Base-by-base conservation (phyloP, 2,113 vertebrate species). In the Heterotilapia buettikoferi region DNA sequence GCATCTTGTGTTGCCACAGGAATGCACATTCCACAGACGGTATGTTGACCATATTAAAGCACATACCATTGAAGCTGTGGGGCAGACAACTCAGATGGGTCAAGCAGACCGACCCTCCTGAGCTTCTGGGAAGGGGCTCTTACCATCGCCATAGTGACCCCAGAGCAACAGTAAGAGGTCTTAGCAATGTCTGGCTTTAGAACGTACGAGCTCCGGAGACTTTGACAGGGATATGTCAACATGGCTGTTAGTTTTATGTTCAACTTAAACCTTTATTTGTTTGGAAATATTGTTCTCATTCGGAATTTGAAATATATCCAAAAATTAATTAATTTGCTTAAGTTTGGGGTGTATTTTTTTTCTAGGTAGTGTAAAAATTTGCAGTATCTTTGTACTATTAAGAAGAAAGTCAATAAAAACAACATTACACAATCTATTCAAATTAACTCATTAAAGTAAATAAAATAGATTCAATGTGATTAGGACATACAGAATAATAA, bases 151-250 rank as follows among this genome's bases (percentile, higher is more conserved):
- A 47, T 90, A 91, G 95, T 81, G 87, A 96, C 95, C 88, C 79
- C 93, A 66, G 91, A 68, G 93, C 93, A 94, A 96, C 95, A 92
- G 92, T 92, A 92, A 96, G 92, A 94, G 92, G 89, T 92, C 92
- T 87, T 86, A 95, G 93, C 91, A 96, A 96, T 97, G 96, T 94
- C 86, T 90, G 90, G 83, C 91, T 94, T 92, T 53, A 84, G 92
- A 94, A 96, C 92, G 90, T 94, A 82, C 87, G 53, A 84, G 56
- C 66, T 90, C 80, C 43, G 26, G 68, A 80, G 83, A 85, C 53
- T 85, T 88, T 88, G 86, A 93, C 80, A 80, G 59, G 84, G 78
- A 86, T 53, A 84, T 91, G 79, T 89, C 84, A 71, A 61, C 83
- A 47, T 36, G 40, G 54, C 47, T 91, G 88, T 94, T 90, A 92